A percentile compares a stretch with the other conserved stretches of the same genome.
Evolutionary conservation across 2,888 invertebrate species (phyloP).

Genomic region (Volucella inanis): DNA sequence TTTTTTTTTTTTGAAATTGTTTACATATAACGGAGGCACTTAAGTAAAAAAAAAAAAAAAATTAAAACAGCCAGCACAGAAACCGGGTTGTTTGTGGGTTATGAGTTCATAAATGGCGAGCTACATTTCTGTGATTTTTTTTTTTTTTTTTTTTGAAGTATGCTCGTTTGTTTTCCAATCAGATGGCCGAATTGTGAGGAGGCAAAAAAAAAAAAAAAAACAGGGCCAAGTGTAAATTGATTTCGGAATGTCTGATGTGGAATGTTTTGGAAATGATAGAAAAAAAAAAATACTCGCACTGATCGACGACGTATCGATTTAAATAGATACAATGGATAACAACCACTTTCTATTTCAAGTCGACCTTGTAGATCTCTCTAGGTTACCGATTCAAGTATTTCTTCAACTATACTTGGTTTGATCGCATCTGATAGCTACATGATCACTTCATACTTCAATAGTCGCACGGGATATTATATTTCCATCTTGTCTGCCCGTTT

Average conservation of each 20-base stretch:
- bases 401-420: too few relatives aligned
- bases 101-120: constrained; percentile 57
- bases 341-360: too few relatives aligned
- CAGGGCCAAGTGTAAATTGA: background rate
- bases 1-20: constrained; percentile 21
- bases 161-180: constrained; percentile 48
- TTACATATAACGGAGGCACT: constrained; percentile 27
- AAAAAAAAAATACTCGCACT: background rate
- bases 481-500: too few relatives aligned
- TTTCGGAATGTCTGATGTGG: constrained; percentile 23
- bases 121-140: constrained; percentile 2
- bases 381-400: too few relatives aligned
- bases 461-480: too few relatives aligned
- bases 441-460: too few relatives aligned
- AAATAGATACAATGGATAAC: background rate
- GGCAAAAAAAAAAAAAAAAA: background rate
- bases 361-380: too few relatives aligned
- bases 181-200: background rate
- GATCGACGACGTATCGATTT: background rate
- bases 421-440: too few relatives aligned
- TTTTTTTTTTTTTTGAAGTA: too few relatives aligned
- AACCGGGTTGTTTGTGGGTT: constrained; percentile 46
- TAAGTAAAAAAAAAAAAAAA: constrained; percentile 5
- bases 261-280: constrained; percentile 13
- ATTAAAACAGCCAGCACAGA: background rate